Base-by-base conservation (phyloP, 2,888 invertebrate genomes). In the Amiota communis region DNA sequence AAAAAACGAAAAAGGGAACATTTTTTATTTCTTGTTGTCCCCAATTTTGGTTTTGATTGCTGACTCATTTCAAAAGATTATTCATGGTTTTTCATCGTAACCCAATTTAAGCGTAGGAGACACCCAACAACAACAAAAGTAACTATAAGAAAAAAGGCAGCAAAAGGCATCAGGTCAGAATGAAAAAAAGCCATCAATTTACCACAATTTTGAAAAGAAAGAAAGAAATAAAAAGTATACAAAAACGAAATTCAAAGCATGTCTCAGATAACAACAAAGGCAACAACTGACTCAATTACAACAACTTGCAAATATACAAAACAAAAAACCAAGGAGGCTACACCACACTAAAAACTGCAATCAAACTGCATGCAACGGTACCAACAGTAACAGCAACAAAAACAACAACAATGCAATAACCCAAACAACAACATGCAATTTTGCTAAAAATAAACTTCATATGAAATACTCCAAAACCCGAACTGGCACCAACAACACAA, bases 401-500 rank as follows among this genome's bases (percentile, higher is more conserved):
- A 56, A 15, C 65, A 12, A 70, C n/a, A 70, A 17, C 20, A 72
- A 51, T 46, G 57, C n/a, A n/a, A 48, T 11, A 72, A 56, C 67
- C 56, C 57, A 12, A 64, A 17, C 65, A 57, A 65, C 17, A 6
- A 4, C 46, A 65, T 23, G 46, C 17, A 20, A 49, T 71, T 47
- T 64, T 51, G 12, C 67, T 68, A 68, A 68, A 68, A 68, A 68
- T 68, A 68, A 68, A 68, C 20, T 53, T 51, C 20, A 59, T 59
- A 20, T 15, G 57, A 59, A 63, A 63, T 15, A 8, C 36, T 36
- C 36, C 36, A 36, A 36, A 70, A 71, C 69, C 15, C 12, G 12
- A 71, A 68, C 59, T 72, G 67, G 13, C 49, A 46, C 12, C 20
- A 15, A 20, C 46, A 8, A 36, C 36, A 36, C 1, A 2, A 23